A percentile compares a stretch with the other conserved stretches of the same genome.
phyloP scores from a whole-genome alignment of 2,797 vertebrate genomes.

The Buphagus erythrorhynchus region DNA sequence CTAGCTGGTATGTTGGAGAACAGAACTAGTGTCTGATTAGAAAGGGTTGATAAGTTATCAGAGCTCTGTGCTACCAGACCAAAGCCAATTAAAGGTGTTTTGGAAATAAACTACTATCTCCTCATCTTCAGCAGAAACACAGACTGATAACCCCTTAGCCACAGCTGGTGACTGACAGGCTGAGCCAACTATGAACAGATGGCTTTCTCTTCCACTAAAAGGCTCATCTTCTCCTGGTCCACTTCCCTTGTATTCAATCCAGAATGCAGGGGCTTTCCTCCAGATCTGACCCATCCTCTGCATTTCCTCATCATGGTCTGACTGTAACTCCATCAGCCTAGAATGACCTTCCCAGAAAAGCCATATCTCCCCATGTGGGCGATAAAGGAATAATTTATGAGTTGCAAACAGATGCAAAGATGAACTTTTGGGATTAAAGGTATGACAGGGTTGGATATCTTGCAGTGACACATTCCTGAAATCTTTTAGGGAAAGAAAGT shows the following conservation, averaged over 20 bases:
- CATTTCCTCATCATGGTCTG: background rate
- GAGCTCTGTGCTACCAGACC: rapidly evolving
- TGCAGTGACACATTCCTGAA: background rate
- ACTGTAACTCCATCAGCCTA: background rate
- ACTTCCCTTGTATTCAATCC: background rate
- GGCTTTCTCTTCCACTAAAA: background rate
- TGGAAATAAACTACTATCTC: background rate
- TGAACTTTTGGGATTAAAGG: background rate
- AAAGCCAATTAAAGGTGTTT: background rate
- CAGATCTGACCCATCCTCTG: rapidly evolving
- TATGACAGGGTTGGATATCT: background rate
- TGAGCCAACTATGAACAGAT: background rate
- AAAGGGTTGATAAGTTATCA: background rate
- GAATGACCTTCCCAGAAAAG: background rate
- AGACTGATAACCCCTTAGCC: background rate
- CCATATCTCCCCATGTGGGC: rapidly evolving
- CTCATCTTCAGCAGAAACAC: background rate
- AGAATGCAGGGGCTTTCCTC: background rate
- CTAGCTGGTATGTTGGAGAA: background rate
- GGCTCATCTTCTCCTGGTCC: background rate
- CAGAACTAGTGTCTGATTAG: background rate
- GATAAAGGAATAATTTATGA: background rate
- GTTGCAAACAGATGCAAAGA: background rate
- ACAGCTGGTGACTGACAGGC: background rate
- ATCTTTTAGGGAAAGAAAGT: background rate